Evolutionary conservation across 1,140 invertebrate species (phyloP), one percentile per base, ranked within the genome.

Genomic region (Phenacoccus solenopsis): DNA sequence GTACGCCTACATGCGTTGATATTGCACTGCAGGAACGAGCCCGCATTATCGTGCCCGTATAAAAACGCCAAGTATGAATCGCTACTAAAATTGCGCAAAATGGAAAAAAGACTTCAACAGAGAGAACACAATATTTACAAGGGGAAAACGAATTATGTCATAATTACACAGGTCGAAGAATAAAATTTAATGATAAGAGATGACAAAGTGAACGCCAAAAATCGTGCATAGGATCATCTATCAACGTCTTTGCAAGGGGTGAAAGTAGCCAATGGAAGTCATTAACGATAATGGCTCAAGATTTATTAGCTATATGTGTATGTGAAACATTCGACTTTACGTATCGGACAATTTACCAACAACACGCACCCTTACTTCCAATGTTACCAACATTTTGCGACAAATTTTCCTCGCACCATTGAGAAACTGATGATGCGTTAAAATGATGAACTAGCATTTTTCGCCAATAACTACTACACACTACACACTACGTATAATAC

Each of bases 191-290:
- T 10, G 38, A 49, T 49, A 49, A 16, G 38, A 49, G 38, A 49
- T 49, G 38, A 49, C 38, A 49, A 49, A 49, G 38, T 16, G 20
- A 49, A 49, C 20, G 38, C 38, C 38, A 49, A 49, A 49, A 49
- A 49, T n/a, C 38, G 20, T 10, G 59, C 10, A 9, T 10, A 25
- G 7, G 10, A 24, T 24, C 59, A 64, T 64, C 59, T 20, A 64
- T 64, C 59, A 64, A 64, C 22, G 59, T 64, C 59, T 10, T n/a
- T 16, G 5, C 38, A 2, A 10, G 20, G 38, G 38, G 38, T 25
- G 59, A 64, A 64, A 25, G 59, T 64, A 16, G 25, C 59, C 59
- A 25, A 64, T 64, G 25, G 59, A 64, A 64, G 59, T 64, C 59
- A 64, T 64, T 64, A 64, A 64, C 2, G 59, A 64, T 64, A 64